Conservation (phyloP, 2,797 vertebrate genomes). For the Crax fasciolata region DNA sequence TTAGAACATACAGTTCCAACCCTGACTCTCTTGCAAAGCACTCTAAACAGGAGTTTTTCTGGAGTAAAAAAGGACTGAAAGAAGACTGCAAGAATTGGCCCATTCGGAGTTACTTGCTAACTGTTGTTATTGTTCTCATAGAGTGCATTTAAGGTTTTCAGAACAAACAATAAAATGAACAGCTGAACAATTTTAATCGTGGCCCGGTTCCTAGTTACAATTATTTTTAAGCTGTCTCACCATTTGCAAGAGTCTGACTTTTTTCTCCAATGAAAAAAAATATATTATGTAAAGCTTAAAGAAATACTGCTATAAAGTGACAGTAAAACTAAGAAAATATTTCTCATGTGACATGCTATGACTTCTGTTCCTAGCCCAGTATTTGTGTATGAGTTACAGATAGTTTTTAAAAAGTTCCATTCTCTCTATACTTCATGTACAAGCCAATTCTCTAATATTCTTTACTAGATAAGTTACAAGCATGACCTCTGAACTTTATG, state of each 20-base stretch:
- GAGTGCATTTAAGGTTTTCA: conserved; percentile 82
- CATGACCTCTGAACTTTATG: conserved; percentile 4
- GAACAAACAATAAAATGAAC: conserved; percentile 82
- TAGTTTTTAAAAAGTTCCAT: conserved; percentile 43
- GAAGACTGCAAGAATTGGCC: conserved; percentile 67
- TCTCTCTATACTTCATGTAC: not conserved
- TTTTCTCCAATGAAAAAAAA: conserved; percentile 25
- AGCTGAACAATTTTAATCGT: conserved; percentile 75
- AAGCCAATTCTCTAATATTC: conserved; percentile 23
- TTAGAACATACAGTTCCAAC: conserved; percentile 26
- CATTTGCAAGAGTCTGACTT: conserved; percentile 33
- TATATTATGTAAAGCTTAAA: conserved; percentile 45
- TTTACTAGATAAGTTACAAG: conserved; percentile 40
- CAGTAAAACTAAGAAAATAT: not conserved
- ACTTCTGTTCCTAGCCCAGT: conserved; percentile 1
- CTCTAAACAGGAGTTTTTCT: conserved; percentile 58
- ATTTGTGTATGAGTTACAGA: conserved; percentile 22
- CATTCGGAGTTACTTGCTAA: conserved; percentile 75
- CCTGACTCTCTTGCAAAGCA: conserved; percentile 28
- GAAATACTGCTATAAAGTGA: not conserved
- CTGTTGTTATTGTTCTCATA: conserved; percentile 81
- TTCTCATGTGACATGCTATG: not conserved
- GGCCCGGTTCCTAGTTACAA: conserved; percentile 78
- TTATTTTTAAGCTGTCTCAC: conserved; percentile 75
- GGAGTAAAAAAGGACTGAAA: conserved; percentile 54